Conservation (phyloP, 2,113 vertebrate genomes). For the Colistium nudipinnis region DNA sequence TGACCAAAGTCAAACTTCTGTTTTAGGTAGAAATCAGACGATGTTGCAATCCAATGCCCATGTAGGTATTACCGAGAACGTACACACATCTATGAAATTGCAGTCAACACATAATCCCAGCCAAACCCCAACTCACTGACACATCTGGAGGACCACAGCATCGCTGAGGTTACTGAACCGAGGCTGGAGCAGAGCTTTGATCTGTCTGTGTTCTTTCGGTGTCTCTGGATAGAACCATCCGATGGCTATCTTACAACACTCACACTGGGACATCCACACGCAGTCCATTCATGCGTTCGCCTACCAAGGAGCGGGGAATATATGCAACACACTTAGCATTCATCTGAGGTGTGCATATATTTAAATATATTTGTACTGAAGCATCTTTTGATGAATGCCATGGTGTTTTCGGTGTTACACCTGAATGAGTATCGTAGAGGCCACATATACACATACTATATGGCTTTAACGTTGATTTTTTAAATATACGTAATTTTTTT, state of each 20-base stretch:
- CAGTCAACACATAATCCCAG: constrained; percentile 9
- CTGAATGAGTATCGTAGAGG: constrained; percentile 11
- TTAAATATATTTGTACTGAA: constrained; percentile 50
- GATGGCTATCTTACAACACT: constrained; percentile 24
- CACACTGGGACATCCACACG: constrained; percentile 56
- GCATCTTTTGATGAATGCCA: constrained; percentile 56
- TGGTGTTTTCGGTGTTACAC: constrained; percentile 29
- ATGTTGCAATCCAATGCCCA: not conserved
- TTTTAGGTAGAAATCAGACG: not conserved
- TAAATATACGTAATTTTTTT: too few relatives aligned
- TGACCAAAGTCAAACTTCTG: not conserved
- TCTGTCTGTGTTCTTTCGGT: constrained; percentile 28
- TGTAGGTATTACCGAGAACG: not conserved
- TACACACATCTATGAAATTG: not conserved
- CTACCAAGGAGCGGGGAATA: constrained; percentile 35
- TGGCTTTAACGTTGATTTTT: too few relatives aligned
- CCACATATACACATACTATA: too few relatives aligned
- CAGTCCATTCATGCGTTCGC: constrained; percentile 60
- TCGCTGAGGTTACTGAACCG: constrained; percentile 39
- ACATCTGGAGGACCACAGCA: constrained; percentile 4
- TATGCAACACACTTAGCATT: constrained; percentile 53
- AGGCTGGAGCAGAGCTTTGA: constrained; percentile 56
- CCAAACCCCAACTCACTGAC: not conserved
- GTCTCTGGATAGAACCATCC: constrained; percentile 31
- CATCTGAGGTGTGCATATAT: constrained; percentile 59